Conservation (phyloP, 2,113 vertebrate species). For the Pongo abelii region DNA sequence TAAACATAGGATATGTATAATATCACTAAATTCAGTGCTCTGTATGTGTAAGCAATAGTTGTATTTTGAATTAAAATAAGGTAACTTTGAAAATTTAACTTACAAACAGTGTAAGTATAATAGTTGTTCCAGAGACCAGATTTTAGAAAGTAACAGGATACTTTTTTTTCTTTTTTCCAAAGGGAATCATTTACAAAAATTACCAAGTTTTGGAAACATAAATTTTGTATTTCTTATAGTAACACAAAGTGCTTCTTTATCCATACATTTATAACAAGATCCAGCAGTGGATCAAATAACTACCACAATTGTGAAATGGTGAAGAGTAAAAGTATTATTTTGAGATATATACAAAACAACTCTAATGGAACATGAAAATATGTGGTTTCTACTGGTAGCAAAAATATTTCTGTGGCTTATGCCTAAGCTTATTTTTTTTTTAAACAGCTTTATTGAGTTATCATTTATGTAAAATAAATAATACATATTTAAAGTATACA, state of each 20-base stretch:
- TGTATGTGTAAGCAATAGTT: background rate
- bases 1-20: background rate
- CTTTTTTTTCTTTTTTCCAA: background rate
- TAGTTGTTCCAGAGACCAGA: background rate
- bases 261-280: background rate
- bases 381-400: background rate
- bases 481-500: background rate
- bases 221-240: background rate
- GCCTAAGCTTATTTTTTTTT: background rate
- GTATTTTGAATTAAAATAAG: slow-evolving; percentile 24
- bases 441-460: background rate
- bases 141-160: background rate
- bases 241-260: slow-evolving; percentile 6
- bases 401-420: background rate
- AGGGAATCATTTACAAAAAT: background rate
- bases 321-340: background rate
- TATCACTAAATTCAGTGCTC: background rate
- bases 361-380: background rate
- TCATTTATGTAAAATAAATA: background rate
- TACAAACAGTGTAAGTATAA: background rate
- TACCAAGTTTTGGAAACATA: background rate
- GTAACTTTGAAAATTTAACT: slow-evolving; percentile 42
- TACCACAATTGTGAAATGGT: background rate
- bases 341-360: background rate
- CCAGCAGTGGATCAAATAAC: background rate